A percentile compares a stretch with the other conserved stretches of the same genome.
Conservation (phyloP, 2,113 vertebrate genomes). For the Ploceus nigricollis region DNA sequence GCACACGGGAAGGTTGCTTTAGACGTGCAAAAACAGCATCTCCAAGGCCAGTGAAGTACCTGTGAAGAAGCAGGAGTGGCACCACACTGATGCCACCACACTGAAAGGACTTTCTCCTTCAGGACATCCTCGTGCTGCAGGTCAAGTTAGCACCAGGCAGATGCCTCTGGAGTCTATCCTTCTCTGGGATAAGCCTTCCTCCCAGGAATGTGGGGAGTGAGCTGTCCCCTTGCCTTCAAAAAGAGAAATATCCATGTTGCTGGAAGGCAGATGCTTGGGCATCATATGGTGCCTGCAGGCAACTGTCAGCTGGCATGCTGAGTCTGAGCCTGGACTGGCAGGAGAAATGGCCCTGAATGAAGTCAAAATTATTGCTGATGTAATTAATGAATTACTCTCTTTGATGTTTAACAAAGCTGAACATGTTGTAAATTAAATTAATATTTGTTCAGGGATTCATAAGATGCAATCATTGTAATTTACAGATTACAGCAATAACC, state of each 20-base stretch:
- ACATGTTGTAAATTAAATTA: neutral
- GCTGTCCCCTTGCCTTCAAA: neutral
- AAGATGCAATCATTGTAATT: neutral
- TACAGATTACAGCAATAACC: neutral
- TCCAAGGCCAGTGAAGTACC: neutral
- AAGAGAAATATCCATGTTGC: neutral
- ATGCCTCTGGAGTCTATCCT: neutral
- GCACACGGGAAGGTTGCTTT: neutral
- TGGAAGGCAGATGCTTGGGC: neutral
- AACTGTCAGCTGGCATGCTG: neutral
- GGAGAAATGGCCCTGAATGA: neutral
- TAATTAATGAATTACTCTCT: neutral
- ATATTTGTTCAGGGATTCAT: neutral
- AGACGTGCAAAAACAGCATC: neutral
- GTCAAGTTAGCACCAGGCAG: neutral
- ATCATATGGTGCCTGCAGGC: neutral
- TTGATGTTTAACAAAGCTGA: neutral
- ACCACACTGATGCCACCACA: neutral
- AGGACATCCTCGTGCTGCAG: rapidly evolving
- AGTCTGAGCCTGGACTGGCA: neutral
- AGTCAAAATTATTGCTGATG: neutral
- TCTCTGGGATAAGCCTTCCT: neutral
- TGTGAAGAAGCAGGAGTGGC: neutral
- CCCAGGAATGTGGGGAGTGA: neutral
- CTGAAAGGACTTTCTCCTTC: neutral